Conservation (phyloP, 2,888 invertebrate species). For the Melipona bicolor region DNA sequence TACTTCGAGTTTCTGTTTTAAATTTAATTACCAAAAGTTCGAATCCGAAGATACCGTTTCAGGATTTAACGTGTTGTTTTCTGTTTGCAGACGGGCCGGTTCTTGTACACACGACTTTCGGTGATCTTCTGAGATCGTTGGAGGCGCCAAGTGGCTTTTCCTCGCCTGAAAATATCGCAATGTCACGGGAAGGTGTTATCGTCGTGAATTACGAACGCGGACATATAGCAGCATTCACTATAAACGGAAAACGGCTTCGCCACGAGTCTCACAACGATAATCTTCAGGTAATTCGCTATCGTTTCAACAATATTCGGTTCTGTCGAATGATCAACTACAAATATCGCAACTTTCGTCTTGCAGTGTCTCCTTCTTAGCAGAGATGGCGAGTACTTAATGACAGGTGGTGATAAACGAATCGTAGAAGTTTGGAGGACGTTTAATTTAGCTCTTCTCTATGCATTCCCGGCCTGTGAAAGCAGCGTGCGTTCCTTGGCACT, state of each 20-base stretch:
- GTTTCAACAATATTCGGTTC: background rate
- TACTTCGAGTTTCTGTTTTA: background rate
- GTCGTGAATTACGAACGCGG: constrained; percentile 97
- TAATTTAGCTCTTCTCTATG: constrained; percentile 98
- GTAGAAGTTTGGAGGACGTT: constrained; percentile 99
- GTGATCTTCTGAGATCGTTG: constrained; percentile 96
- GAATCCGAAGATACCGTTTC: too few relatives aligned
- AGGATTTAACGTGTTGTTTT: background rate
- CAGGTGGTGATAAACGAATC: constrained; percentile 98
- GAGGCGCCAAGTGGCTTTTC: constrained; percentile 91
- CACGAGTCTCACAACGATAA: constrained; percentile 97
- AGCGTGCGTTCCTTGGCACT: constrained; percentile 97
- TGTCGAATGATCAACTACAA: background rate
- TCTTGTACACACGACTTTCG: constrained; percentile 98
- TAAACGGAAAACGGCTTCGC: constrained; percentile 95
- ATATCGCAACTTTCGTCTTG: constrained; percentile 66
- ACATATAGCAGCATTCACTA: constrained; percentile 96
- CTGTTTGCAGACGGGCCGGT: constrained; percentile 93
- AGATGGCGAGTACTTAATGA: constrained; percentile 99
- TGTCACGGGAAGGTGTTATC: constrained; percentile 98
- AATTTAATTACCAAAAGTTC: background rate
- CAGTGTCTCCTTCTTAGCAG: constrained; percentile 96
- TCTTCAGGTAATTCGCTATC: constrained; percentile 89
- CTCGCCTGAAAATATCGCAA: constrained; percentile 94
- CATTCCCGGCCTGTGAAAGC: constrained; percentile 98